Evolutionary conservation across 1,140 invertebrate species (phyloP), one percentile per base, ranked within the genome.

Genomic region (Drosophila prosaltans): DNA sequence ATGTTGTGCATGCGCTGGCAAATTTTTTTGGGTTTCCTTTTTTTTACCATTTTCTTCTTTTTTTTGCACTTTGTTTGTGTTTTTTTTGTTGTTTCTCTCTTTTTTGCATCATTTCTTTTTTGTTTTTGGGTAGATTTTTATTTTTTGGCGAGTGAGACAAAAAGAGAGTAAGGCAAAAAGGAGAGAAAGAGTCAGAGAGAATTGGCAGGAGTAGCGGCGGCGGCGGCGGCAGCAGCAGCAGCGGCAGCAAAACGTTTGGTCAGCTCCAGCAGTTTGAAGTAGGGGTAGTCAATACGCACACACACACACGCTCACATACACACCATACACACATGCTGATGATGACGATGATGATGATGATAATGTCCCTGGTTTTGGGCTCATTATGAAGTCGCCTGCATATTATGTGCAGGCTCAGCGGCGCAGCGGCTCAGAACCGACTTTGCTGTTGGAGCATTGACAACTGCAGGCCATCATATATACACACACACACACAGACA

Each of bases 81-180:
- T 57, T 40, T 11, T 68, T 26, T 65, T 30, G 2, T 30, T 30
- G 28, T 30, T 55, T 58, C 51, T 45, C 51, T 39, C 58, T 16
- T 65, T 68, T 9, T 57, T 62, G 75, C 67, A 62, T 71, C 65
- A 55, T 68, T 80, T 75, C 73, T 78, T 39, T 72, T 80, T 70
- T 63, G 74, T 84, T 90, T 84, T 91, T 91, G 80, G 83, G 72
- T 81, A 84, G 84, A 89, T 91, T 91, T 89, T 89, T 84, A 80
- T 91, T 91, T 89, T 91, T 91, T 81, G 80, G 80, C 81, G 77
- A 79, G 55, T 65, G 65, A 76, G 76, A 75, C 62, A 65, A 64
- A 64, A 39, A 59, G 32, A 59, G 57, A 59, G 57, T 32, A 21
- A 30, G 24, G 9, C 45, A 51, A 51, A 48, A 51, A 51, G 45